Percentiles rank a stretch among this genome's conserved stretches.
phyloP scores from a whole-genome alignment of 2,113 vertebrate genomes.

The Megaceryle torquata region DNA sequence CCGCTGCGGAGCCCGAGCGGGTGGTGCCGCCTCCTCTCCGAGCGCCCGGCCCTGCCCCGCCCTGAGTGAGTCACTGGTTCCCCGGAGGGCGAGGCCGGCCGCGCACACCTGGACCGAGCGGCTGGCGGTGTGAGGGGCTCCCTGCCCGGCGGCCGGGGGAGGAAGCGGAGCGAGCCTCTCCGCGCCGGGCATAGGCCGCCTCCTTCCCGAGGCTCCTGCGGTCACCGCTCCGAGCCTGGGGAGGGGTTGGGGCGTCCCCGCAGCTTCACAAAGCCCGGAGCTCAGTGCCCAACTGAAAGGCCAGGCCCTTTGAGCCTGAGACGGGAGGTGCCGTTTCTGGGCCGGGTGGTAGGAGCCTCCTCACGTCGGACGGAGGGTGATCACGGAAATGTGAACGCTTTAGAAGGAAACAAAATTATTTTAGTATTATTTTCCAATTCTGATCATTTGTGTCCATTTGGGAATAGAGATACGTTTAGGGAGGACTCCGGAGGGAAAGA shows the following conservation, averaged over 20 bases:
- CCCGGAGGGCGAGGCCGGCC: neutral
- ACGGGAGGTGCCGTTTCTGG: neutral
- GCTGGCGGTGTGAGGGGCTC: neutral
- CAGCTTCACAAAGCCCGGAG: fast-evolving
- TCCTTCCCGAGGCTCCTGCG: neutral
- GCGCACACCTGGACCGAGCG: conserved; percentile 12
- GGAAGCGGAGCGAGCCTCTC: neutral
- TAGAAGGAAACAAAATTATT: neutral
- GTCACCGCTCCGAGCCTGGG: fast-evolving
- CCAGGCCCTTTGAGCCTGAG: fast-evolving
- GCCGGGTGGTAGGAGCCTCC: neutral
- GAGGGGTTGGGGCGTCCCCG: neutral
- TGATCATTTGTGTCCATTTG: neutral
- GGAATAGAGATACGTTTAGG: neutral
- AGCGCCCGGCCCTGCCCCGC: neutral
- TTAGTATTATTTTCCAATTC: neutral
- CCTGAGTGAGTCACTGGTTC: conserved; percentile 4
- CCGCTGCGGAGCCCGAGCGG: neutral
- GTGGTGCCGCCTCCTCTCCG: neutral
- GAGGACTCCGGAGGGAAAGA: neutral
- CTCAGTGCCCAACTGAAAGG: neutral
- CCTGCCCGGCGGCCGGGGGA: neutral
- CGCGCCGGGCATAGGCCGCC: fast-evolving
- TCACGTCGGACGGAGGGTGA: neutral
- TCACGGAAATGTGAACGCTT: neutral